Evolutionary conservation across 2,113 vertebrate species (phyloP), one percentile per base, ranked within the genome.

Genomic region (Hoplias malabaricus): DNA sequence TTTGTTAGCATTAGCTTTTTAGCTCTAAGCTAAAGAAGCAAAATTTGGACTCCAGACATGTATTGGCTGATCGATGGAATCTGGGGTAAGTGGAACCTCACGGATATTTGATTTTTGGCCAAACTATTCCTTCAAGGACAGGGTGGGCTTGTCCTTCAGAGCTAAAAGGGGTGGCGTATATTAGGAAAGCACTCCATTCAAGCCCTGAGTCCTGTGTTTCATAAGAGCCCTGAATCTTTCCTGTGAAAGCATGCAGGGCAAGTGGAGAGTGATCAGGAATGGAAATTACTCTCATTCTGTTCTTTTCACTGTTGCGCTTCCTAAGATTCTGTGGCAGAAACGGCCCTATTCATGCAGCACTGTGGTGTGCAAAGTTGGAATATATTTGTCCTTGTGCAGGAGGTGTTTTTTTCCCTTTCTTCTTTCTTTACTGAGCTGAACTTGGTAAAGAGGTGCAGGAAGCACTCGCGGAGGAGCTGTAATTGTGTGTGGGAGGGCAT

Each of bases 221-320:
- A 57, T 57, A 42, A 72, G 46, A 86, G 84, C 82, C n/a, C 73
- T 50, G 27, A 83, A 87, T 79, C 83, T 89, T 88, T 89, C 80
- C 82, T 86, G 84, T 79, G 86, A 84, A 82, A 88, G 83, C 70
- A n/a, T n/a, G n/a, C 84, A 40, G 53, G 70, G 72, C 83, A 78
- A 76, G 12, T 79, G 81, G 77, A 66, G 31, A 42, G 75, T 89
- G 85, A 86, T 90, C 89, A 90, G 84, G 84, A 89, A 88, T 84
- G 83, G 86, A 90, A 88, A 68, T 53, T 79, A 82, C 85, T 88
- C 85, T 65, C 48, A 69, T 62, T 80, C 73, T 79, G 5, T 65
- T 65, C 34, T 46, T 27, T 59, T 59, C 50, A 63, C 23, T 43
- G 48, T 34, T 19, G 48, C 33, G 38, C 53, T 36, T 9, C 43